Conservation (phyloP, 2,888 invertebrate species). For the Choristoneura rosaceana region DNA sequence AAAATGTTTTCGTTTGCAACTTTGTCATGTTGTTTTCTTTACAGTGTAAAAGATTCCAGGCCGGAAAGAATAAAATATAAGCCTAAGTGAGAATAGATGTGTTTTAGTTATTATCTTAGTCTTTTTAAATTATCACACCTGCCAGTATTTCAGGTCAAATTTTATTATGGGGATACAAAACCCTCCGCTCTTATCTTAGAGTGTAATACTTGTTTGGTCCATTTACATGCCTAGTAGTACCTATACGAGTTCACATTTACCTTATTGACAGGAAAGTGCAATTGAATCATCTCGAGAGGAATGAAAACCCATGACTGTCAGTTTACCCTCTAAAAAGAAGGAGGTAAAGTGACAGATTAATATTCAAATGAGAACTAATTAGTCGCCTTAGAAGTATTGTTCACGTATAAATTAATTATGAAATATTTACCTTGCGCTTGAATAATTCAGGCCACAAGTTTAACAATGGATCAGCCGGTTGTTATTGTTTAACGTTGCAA, state of each 20-base stretch:
- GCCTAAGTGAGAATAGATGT: too few relatives aligned
- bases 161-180: too few relatives aligned
- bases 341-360: neutral
- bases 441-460: slow-evolving; percentile 39
- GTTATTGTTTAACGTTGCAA: slow-evolving; percentile 27
- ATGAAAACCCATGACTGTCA: slow-evolving; percentile 22
- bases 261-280: neutral
- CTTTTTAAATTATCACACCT: too few relatives aligned
- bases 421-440: slow-evolving; percentile 39
- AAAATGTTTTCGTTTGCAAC: neutral
- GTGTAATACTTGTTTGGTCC: too few relatives aligned
- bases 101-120: too few relatives aligned
- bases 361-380: neutral
- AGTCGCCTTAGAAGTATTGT: slow-evolving; percentile 3
- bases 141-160: too few relatives aligned
- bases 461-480: slow-evolving; percentile 36
- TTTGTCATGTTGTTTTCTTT: neutral
- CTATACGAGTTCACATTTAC: neutral
- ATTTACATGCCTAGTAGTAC: too few relatives aligned
- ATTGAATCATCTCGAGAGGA: neutral
- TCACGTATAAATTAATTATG: slow-evolving; percentile 45
- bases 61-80: too few relatives aligned
- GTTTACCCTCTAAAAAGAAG: neutral
- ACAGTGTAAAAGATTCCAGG: neutral
- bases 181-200: too few relatives aligned